Base-by-base conservation (phyloP, 2,888 invertebrate species). In the Aspidiotus destructor region DNA sequence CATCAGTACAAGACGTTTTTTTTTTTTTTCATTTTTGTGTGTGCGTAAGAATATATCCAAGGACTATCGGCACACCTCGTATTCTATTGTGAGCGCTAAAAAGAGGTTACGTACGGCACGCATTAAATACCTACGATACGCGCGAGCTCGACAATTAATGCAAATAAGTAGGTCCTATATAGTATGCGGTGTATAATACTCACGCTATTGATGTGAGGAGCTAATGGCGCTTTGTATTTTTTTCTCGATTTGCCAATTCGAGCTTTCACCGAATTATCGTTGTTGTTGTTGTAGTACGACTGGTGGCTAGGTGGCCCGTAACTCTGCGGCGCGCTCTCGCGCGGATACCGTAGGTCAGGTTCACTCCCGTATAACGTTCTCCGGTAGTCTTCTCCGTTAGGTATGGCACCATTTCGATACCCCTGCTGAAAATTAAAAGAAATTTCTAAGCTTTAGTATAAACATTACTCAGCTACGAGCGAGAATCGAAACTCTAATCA, bases 161-260 rank as follows among this genome's bases (percentile, higher is more conserved):
- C 28, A 28, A 28, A 28, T 28, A 28, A 28, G 28, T 28, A 28
- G 28, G 28, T 28, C 28, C 28, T 28, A 3, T 28, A 28, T 1
- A 3, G 6, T 48, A 48, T 48, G 6, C n/a, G 10, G n/a, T 48
- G 48, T 48, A 48, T n/a, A 13, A 10, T 55, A 71, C 72, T 71
- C 61, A 73, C 74, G 53, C 72, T 74, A 64, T 74, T 75, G 60
- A 74, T 73, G 61, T 73, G 81, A 16, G 83, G 83, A 68, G 87
- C 86, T 70, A 84, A 82, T 16, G 88, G 88, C 3, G 89, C 89
- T 79, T 85, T 84, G 76, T 88, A 88, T 77, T 89, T 89, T 76
- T 89, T 86, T 74, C 86, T 86, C 69, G 83, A 82, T 77, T 77
- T 80, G 71, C 73, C 75, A 69, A 74, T 77, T 72, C 78, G 80